Percentiles rank a stretch among this genome's conserved stretches.
phyloP scores from a whole-genome alignment of 2,888 invertebrate genomes.

The Petrolisthes manimaculis region DNA sequence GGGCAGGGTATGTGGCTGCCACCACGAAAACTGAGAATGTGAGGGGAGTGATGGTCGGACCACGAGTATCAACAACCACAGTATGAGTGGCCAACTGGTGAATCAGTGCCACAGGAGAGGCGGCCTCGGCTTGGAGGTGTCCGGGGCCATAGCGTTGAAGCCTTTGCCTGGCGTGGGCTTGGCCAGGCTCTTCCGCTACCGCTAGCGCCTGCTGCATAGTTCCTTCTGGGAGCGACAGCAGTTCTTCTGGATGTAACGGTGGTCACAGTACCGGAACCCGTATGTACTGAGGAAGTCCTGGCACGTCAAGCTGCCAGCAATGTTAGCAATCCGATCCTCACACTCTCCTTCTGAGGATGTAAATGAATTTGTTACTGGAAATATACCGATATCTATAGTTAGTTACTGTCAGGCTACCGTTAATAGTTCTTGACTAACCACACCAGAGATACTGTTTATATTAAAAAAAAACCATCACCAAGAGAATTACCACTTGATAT shows the following conservation, averaged over 20 bases:
- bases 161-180: conserved; percentile 36
- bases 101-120: conserved; percentile 6
- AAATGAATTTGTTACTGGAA: too few relatives aligned
- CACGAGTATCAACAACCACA: conserved; percentile 5
- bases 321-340: conserved; percentile 68
- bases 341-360: conserved; percentile 67
- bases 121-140: conserved; percentile 23
- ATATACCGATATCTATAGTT: too few relatives aligned
- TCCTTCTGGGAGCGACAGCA: conserved; percentile 71
- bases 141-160: conserved; percentile 31
- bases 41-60: background rate
- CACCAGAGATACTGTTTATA: too few relatives aligned
- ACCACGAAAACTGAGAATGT: background rate
- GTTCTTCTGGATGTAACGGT: conserved; percentile 71
- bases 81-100: conserved; percentile 4
- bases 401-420: too few relatives aligned
- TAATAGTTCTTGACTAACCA: too few relatives aligned
- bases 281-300: conserved; percentile 71
- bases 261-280: conserved; percentile 72
- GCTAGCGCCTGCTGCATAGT: conserved; percentile 53
- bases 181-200: conserved; percentile 44
- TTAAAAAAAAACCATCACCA: too few relatives aligned
- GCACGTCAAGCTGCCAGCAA: conserved; percentile 71
- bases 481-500: too few relatives aligned
- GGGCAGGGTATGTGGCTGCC: background rate